Percentiles rank a stretch among this genome's conserved stretches.
These are phyloP conservation scores for Diloba caeruleocephala DNA, from an alignment of 2,888 invertebrate genomes.

Conservation along the genomic window DNA sequence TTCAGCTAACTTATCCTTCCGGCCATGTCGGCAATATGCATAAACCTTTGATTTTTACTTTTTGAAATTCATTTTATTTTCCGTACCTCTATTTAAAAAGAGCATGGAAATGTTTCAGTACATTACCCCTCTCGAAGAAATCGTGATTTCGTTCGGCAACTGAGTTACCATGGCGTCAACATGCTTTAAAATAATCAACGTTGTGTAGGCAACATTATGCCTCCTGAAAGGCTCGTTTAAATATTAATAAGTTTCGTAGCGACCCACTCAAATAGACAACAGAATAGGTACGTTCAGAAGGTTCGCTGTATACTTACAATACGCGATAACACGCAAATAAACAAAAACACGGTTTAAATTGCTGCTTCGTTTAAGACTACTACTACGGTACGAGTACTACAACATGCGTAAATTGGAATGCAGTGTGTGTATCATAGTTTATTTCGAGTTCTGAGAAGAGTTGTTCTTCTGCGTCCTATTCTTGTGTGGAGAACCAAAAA, in stretches of 20 bases:
- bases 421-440: no score
- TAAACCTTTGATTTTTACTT: no score
- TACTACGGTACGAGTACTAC: no score
- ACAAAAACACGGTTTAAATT: no score
- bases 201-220: constrained; percentile 24
- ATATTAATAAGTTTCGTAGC: constrained; percentile 34
- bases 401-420: no score
- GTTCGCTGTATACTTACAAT: constrained; percentile 4
- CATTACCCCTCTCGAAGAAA: constrained; percentile 14
- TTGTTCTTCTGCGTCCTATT: neutral
- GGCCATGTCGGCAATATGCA: no score
- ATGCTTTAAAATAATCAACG: constrained; percentile 33
- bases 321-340: neutral
- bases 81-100: constrained; percentile 6
- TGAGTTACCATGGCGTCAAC: constrained; percentile 17
- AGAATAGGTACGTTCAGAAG: neutral
- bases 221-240: constrained; percentile 25
- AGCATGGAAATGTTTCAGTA: constrained; percentile 7
- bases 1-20: no score
- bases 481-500: neutral
- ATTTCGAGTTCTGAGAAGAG: no score
- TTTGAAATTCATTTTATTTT: constrained; percentile 5
- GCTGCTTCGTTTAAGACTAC: no score
- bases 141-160: constrained; percentile 17
- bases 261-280: neutral